phyloP scores from a whole-genome alignment of 64 coral and sea anemone species.

The Porites australiensis region DNA sequence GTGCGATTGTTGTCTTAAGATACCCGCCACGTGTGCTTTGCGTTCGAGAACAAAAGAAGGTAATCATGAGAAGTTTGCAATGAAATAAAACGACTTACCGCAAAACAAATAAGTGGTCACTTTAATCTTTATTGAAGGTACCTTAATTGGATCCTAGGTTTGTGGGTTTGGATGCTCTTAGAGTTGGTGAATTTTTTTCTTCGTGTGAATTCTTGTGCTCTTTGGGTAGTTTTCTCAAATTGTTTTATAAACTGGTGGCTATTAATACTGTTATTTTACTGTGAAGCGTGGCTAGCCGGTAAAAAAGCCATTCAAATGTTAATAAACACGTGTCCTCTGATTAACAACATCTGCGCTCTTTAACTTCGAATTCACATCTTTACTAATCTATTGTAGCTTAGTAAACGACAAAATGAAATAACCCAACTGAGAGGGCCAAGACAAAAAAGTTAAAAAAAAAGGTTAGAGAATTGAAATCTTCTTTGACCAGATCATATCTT shows the following conservation, averaged over 20 bases:
- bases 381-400: neutral
- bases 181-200: neutral
- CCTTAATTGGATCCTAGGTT: neutral
- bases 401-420: neutral
- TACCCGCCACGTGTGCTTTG: conserved; percentile 20
- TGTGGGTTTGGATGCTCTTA: neutral
- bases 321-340: conserved; percentile 40
- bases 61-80: conserved; percentile 6
- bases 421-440: too few relatives aligned
- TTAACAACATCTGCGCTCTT: conserved; percentile 33
- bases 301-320: conserved; percentile 44
- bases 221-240: neutral
- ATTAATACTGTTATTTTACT: neutral
- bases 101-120: conserved; percentile 12
- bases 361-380: conserved; percentile 26
- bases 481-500: too few relatives aligned
- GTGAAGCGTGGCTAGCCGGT: neutral
- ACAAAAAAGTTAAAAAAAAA: too few relatives aligned
- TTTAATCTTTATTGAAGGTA: neutral
- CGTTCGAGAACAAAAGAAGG: conserved; percentile 19
- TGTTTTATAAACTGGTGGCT: neutral
- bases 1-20: conserved; percentile 14
- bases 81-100: conserved; percentile 35
- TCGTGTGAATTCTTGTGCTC: neutral
- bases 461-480: too few relatives aligned